Conservation (phyloP, 2,888 invertebrate species). For the Plemyria rubiginata region DNA sequence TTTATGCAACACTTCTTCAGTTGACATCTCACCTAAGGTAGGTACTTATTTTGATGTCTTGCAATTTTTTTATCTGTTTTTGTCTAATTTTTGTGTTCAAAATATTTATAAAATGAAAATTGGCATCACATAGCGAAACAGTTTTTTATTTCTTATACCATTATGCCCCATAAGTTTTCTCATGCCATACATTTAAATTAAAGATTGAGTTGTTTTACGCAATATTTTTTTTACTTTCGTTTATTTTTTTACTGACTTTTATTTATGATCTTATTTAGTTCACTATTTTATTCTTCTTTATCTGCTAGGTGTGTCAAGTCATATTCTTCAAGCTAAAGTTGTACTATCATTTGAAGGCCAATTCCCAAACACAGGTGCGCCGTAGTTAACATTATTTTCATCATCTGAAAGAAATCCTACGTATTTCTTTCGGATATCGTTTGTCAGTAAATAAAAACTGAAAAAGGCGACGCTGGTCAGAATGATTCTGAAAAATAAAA, state of each 20-base stretch:
- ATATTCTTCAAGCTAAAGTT: background rate
- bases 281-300: too few relatives aligned
- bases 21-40: background rate
- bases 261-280: too few relatives aligned
- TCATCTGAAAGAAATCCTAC: conserved; percentile 17
- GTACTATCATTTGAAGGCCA: conserved; percentile 29
- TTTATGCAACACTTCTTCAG: background rate
- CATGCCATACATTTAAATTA: too few relatives aligned
- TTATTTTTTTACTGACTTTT: background rate
- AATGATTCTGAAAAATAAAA: conserved; percentile 51
- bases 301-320: background rate
- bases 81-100: background rate
- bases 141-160: background rate
- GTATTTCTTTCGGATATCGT: conserved; percentile 27
- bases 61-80: background rate
- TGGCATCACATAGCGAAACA: conserved; percentile 1
- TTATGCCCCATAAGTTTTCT: too few relatives aligned
- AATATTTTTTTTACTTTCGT: too few relatives aligned
- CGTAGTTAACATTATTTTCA: conserved; percentile 3
- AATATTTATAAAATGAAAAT: conserved; percentile 1
- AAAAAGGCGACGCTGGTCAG: conserved; percentile 52
- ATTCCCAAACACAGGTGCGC: conserved; percentile 6
- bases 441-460: conserved; percentile 48
- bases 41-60: background rate
- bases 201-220: too few relatives aligned